A percentile compares a stretch with the other conserved stretches of the same genome.
phyloP scores from a whole-genome alignment of 2,888 invertebrate genomes.

The Phortica magna region DNA sequence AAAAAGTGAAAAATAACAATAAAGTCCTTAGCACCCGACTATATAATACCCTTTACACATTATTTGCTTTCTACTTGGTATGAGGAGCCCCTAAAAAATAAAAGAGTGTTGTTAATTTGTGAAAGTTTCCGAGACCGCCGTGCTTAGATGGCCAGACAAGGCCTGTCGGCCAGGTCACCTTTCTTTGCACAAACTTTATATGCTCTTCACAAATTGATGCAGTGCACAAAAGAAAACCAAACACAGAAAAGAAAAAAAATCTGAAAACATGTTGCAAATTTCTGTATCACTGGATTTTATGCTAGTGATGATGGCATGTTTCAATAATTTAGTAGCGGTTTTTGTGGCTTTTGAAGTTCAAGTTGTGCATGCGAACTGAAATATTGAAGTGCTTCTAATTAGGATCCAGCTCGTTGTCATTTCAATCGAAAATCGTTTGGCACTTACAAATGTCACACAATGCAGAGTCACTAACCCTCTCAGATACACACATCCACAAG shows the following conservation, averaged over 20 bases:
- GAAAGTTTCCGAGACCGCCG: too few relatives aligned
- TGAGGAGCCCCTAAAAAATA: too few relatives aligned
- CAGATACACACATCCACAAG: neutral
- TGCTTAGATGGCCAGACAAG: too few relatives aligned
- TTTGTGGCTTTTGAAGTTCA: neutral
- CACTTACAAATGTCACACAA: constrained; percentile 9
- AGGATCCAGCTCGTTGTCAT: neutral
- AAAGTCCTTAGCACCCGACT: too few relatives aligned
- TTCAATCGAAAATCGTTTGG: neutral
- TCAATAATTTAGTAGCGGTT: neutral
- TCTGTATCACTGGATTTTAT: neutral
- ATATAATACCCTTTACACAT: too few relatives aligned
- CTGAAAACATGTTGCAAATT: neutral
- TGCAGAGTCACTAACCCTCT: neutral
- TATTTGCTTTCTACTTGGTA: too few relatives aligned
- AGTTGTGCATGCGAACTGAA: neutral
- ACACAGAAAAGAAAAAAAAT: too few relatives aligned
- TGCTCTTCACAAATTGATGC: too few relatives aligned
- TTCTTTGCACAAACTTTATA: too few relatives aligned
- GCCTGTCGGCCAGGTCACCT: too few relatives aligned
- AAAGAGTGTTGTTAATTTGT: too few relatives aligned
- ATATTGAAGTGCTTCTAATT: constrained; percentile 1
- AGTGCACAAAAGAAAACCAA: too few relatives aligned
- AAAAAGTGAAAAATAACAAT: neutral
- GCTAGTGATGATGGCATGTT: neutral